Percentiles rank a stretch among this genome's conserved stretches.
Conservation (phyloP, 2,797 vertebrate genomes). For the Tenualosa ilisha region DNA sequence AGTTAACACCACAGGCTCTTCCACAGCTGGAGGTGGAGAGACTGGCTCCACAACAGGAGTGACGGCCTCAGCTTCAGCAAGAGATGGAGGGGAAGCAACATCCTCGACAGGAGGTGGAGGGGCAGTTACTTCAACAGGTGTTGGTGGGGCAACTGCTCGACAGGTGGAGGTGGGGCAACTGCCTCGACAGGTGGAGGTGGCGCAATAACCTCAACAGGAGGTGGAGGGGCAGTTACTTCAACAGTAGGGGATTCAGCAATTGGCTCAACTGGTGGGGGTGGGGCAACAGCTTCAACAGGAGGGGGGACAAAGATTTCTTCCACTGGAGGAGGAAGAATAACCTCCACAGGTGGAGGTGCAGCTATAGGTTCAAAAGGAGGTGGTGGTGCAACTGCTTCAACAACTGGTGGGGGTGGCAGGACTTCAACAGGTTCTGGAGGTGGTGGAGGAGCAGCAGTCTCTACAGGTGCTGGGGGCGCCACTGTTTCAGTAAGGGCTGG, state of each 20-base stretch:
- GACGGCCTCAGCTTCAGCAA: constrained; percentile 33
- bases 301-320: constrained; percentile 9
- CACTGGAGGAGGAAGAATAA: constrained; percentile 42
- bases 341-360: constrained; percentile 33
- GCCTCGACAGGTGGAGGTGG: constrained; percentile 33
- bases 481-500: constrained; percentile 26
- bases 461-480: constrained; percentile 56
- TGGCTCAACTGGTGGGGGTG: constrained; percentile 20
- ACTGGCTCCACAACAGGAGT: constrained; percentile 38
- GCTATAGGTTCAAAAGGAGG: constrained; percentile 44
- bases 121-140: constrained; percentile 54
- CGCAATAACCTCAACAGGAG: constrained; percentile 41
- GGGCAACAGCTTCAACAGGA: constrained; percentile 33
- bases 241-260: constrained; percentile 36
- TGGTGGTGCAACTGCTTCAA: constrained; percentile 45
- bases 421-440: constrained; percentile 36
- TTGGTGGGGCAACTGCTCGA: constrained; percentile 54
- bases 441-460: constrained; percentile 47
- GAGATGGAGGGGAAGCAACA: constrained; percentile 14
- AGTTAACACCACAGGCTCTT: constrained; percentile 41
- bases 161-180: constrained; percentile 9
- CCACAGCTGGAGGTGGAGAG: constrained; percentile 15
- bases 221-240: constrained; percentile 25
- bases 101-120: constrained; percentile 27
- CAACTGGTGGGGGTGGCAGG: constrained; percentile 23